Conservation (phyloP, 2,888 invertebrate species). For the Platerodrilus igneus region DNA sequence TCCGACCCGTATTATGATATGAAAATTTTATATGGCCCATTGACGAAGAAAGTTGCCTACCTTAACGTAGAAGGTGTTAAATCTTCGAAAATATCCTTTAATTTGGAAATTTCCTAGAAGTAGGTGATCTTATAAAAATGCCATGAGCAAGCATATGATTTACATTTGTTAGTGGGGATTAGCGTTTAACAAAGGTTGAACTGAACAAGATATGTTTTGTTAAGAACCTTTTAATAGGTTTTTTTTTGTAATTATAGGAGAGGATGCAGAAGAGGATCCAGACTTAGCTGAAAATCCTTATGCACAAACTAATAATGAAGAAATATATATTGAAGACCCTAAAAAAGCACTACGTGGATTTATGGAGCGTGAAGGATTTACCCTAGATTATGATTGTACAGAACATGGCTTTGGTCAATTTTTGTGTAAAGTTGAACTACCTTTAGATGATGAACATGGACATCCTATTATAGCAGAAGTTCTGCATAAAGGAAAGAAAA, state of each 20-base stretch:
- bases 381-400: constrained; percentile 79
- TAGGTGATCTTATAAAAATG: no score
- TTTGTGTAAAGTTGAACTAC: constrained; percentile 76
- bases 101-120: no score
- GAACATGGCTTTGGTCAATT: constrained; percentile 85
- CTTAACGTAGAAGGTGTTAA: no score
- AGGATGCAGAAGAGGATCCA: constrained; percentile 83
- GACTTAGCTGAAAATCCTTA: constrained; percentile 81
- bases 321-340: constrained; percentile 88
- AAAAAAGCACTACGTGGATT: constrained; percentile 91
- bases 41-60: no score
- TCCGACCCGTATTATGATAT: no score
- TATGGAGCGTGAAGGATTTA: constrained; percentile 88
- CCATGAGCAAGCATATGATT: no score
- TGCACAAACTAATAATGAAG: constrained; percentile 77
- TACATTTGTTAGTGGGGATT: no score
- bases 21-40: no score
- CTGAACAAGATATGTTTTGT: no score
- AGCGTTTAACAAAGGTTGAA: no score
- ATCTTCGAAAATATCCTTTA: no score
- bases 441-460: constrained; percentile 73
- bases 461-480: constrained; percentile 79
- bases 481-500: constrained; percentile 86
- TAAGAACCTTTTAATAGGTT: no score
- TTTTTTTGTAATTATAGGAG: constrained; percentile 54